phyloP scores from a whole-genome alignment of 1,140 invertebrate species.

The Theocolax elegans region DNA sequence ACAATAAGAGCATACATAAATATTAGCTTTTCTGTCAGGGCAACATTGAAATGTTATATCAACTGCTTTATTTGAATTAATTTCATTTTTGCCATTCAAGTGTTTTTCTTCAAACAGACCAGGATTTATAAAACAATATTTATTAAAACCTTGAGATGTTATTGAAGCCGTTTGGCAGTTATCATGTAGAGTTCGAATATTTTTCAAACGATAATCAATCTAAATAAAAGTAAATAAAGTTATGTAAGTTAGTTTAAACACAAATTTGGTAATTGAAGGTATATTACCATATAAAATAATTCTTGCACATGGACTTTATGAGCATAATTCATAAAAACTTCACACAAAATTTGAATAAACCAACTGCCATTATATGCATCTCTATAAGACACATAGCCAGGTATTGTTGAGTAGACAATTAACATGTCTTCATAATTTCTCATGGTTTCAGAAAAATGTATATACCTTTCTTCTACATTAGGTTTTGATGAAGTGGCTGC shows the following conservation, averaged over 20 bases:
- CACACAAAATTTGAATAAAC: constrained; percentile 81
- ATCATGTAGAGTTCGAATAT: constrained; percentile 48
- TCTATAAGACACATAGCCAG: constrained; percentile 74
- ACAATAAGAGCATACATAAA: constrained; percentile 25
- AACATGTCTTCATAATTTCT: constrained; percentile 74
- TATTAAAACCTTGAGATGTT: constrained; percentile 72
- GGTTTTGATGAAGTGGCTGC: constrained; percentile 8
- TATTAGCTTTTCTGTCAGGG: constrained; percentile 41
- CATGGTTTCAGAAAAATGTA: constrained; percentile 37
- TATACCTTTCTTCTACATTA: constrained; percentile 14
- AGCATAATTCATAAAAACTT: constrained; percentile 78
- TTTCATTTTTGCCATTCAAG: constrained; percentile 8
- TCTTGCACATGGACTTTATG: constrained; percentile 73
- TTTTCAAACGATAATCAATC: constrained; percentile 63
- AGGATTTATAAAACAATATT: constrained; percentile 73
- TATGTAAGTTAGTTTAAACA: constrained; percentile 7
- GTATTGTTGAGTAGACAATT: constrained; percentile 75
- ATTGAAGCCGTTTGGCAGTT: constrained; percentile 69
- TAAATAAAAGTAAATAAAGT: constrained; percentile 31
- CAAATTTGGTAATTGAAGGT: constrained; percentile 4
- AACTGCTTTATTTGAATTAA: neutral
- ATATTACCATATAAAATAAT: constrained; percentile 73
- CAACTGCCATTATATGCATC: constrained; percentile 75
- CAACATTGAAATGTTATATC: constrained; percentile 40
- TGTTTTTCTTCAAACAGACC: constrained; percentile 60